Base-by-base conservation (phyloP, 2,113 vertebrate genomes). In the Phrynosoma blainvillii region DNA sequence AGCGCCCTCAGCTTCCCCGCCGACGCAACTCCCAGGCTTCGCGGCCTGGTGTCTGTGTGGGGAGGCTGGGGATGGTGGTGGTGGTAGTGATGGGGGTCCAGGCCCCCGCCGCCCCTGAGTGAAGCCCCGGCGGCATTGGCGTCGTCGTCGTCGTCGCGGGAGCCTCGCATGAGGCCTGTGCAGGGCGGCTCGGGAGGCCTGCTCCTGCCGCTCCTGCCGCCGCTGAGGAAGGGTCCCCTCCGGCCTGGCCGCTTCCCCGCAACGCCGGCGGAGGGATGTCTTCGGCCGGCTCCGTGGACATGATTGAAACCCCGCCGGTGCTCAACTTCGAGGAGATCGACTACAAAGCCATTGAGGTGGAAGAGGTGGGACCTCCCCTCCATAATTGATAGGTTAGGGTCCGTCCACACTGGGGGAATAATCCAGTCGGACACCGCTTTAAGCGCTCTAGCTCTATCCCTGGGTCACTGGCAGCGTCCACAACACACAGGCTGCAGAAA, bases 321-420 rank as follows among this genome's bases (percentile, higher is more conserved):
- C 98, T 99, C 95, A 98, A 98, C 87, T 99, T 99, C 93, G 98
- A 99, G 95, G 98, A 99, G 93, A 99, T 99, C 78, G 98, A 98
- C 90, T 99, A 98, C 96, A 97, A 97, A 91, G 98, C 98, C 92
- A 99, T 99, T 92, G 98, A 98, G 73, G 98, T 99, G 87, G 98
- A 99, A 95, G 99, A 99, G 98, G 99, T 99, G 93, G 96, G 97
- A 6, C 79, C 36, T 36, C 36, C 36, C 36, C 36, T 36, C 36
- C 36, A 36, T 36, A 36, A 36, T 36, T 36, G 36, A 36, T 36
- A 36, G 36, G 36, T 36, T 36, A 36, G 36, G 36, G 36, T 36
- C 36, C 36, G 36, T 36, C 36, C 36, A 36, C 36, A 36, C 36
- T 36, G 36, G 36, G 36, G 36, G 36, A 2, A 36, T 36, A 36